Evolutionary conservation across 2,113 vertebrate species (phyloP).

Genomic region (Neoarius graeffei): DNA sequence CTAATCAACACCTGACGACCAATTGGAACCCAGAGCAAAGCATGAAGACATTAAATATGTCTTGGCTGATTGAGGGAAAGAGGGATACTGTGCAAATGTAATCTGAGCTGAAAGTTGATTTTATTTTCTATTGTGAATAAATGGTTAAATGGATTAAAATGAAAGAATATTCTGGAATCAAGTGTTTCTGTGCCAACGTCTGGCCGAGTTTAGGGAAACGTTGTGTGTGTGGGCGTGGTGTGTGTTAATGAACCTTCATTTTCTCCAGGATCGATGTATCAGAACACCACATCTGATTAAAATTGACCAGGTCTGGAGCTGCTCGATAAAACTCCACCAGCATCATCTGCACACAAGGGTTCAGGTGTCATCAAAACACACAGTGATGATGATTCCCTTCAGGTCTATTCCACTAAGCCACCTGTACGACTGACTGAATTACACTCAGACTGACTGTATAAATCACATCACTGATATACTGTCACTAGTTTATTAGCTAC

Average conservation of each 20-base stretch:
- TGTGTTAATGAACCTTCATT: slow-evolving; percentile 80
- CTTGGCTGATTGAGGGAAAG: too few species aligned
- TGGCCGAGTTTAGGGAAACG: neutral
- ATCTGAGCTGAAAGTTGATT: too few species aligned
- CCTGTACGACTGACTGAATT: neutral
- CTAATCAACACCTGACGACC: neutral
- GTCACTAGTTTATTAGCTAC: neutral
- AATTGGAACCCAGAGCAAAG: neutral
- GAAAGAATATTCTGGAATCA: neutral
- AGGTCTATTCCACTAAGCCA: neutral
- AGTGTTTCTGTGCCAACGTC: neutral
- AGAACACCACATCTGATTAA: slow-evolving; percentile 87
- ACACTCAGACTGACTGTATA: neutral
- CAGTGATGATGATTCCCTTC: neutral
- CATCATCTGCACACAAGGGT: slow-evolving; percentile 74
- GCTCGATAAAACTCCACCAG: slow-evolving; percentile 90
- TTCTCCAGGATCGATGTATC: slow-evolving; percentile 92
- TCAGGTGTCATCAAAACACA: neutral
- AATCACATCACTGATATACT: too few species aligned
- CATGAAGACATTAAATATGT: neutral
- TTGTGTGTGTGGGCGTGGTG: neutral
- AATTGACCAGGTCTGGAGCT: slow-evolving; percentile 87
- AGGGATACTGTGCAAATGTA: too few species aligned
- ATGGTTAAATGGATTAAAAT: too few species aligned
- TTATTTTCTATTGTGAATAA: too few species aligned